These are phyloP conservation scores for Schizaphis graminum DNA, from an alignment of 2,888 invertebrate genomes.

Conservation along the genomic window DNA sequence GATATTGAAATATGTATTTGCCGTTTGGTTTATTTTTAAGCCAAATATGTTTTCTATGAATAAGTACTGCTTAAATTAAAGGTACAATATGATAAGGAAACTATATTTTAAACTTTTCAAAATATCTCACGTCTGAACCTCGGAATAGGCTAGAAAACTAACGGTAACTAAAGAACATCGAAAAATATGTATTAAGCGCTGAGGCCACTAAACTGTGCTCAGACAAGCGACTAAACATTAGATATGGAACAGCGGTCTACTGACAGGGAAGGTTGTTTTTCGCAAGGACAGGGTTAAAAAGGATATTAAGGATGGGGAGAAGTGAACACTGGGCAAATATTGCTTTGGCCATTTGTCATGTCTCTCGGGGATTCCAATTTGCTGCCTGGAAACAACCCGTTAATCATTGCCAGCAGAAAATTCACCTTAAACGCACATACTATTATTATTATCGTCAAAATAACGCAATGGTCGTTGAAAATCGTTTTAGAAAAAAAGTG, in stretches of 20 bases:
- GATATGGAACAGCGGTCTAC: constrained; percentile 22
- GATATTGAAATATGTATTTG: background rate
- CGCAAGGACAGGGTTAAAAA: background rate
- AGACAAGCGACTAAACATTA: constrained; percentile 32
- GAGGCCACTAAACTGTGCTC: constrained; percentile 44
- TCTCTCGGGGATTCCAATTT: constrained; percentile 59
- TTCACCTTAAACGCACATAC: constrained; percentile 52
- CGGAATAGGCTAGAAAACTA: background rate
- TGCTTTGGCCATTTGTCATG: constrained; percentile 60
- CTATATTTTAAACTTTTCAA: background rate
- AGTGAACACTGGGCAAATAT: constrained; percentile 55
- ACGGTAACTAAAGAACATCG: background rate
- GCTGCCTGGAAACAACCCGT: constrained; percentile 50
- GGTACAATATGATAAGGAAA: background rate
- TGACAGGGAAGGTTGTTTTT: constrained; percentile 56
- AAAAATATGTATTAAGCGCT: constrained; percentile 18
- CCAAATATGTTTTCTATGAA: background rate
- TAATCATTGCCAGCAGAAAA: constrained; percentile 59
- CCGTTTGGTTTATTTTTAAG: background rate
- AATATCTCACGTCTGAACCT: background rate
- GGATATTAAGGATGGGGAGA: constrained; percentile 27
- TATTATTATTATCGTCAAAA: constrained; percentile 35
- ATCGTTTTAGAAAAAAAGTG: constrained; percentile 10
- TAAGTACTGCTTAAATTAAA: background rate
- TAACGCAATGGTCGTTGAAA: constrained; percentile 19